A percentile compares a stretch with the other conserved stretches of the same genome.
These are phyloP conservation scores for Psilopogon haemacephalus DNA, from an alignment of 2,113 vertebrate species.

Conservation along the genomic window DNA sequence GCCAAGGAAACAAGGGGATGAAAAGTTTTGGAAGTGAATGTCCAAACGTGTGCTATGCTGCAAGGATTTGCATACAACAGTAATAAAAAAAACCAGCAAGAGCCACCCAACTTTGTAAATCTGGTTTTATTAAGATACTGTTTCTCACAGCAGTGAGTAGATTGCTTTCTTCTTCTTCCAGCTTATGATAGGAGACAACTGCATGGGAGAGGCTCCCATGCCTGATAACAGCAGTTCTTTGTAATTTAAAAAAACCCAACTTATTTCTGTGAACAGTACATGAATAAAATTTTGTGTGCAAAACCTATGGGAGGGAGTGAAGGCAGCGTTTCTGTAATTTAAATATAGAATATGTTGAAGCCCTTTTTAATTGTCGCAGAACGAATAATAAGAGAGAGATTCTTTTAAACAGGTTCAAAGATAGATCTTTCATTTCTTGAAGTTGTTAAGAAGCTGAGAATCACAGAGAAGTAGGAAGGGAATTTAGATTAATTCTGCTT, in stretches of 20 bases:
- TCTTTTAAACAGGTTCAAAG: neutral
- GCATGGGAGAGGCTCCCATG: neutral
- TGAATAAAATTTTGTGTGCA: neutral
- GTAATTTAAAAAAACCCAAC: slow-evolving; percentile 5
- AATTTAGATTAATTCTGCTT: neutral
- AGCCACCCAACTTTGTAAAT: slow-evolving; percentile 10
- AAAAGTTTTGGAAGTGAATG: neutral
- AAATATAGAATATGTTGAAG: neutral
- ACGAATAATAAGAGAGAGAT: neutral
- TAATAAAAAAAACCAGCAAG: neutral
- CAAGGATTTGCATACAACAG: neutral
- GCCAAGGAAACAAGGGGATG: neutral
- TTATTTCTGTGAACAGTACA: neutral
- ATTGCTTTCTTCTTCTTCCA: neutral
- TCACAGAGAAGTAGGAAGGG: neutral
- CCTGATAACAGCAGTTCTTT: neutral
- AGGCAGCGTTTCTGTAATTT: neutral
- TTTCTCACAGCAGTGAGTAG: neutral
- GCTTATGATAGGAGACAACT: neutral
- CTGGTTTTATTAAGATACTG: slow-evolving; percentile 20
- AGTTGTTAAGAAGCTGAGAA: neutral
- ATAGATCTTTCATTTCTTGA: neutral
- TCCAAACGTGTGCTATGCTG: neutral
- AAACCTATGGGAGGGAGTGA: neutral
- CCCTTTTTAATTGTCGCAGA: neutral